These are phyloP conservation scores for Stomatorhinus ivindoensis DNA, from an alignment of 2,113 vertebrate genomes.

Conservation along the genomic window DNA sequence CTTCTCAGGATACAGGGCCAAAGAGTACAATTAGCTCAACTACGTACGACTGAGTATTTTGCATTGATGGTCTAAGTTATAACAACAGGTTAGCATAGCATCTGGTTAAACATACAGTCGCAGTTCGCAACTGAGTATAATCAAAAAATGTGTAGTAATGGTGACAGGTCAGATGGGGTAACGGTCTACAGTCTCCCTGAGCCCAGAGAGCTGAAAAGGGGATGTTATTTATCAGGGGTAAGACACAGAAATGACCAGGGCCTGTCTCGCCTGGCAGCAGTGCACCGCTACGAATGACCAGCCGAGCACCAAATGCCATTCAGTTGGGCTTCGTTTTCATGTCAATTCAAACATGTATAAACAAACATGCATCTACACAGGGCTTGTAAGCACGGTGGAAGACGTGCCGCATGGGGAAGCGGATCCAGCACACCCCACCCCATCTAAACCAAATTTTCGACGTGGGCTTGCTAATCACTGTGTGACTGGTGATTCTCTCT, in stretches of 20 bases:
- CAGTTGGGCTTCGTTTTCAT: constrained; percentile 5
- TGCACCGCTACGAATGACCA: constrained; percentile 38
- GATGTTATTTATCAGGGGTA: constrained; percentile 44
- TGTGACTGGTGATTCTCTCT: constrained; percentile 37
- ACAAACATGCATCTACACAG: neutral
- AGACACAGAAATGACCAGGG: constrained; percentile 46
- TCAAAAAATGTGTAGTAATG: constrained; percentile 35
- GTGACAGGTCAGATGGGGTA: neutral
- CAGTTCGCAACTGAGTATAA: constrained; percentile 42
- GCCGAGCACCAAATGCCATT: neutral
- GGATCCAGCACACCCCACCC: neutral
- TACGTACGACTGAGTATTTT: neutral
- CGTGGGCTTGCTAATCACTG: neutral
- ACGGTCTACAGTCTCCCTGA: neutral
- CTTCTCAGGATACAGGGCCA: neutral
- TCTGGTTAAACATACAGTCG: neutral
- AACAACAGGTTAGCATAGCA: neutral
- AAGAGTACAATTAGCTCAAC: neutral
- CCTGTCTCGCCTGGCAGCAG: constrained; percentile 39
- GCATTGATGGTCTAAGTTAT: neutral
- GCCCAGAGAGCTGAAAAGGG: constrained; percentile 25
- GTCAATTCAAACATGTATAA: neutral
- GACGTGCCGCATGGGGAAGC: neutral
- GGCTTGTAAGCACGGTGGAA: neutral
- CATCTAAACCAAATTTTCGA: neutral